Conservation (phyloP, 2,888 invertebrate species). For the Drosophila koepferae region DNA sequence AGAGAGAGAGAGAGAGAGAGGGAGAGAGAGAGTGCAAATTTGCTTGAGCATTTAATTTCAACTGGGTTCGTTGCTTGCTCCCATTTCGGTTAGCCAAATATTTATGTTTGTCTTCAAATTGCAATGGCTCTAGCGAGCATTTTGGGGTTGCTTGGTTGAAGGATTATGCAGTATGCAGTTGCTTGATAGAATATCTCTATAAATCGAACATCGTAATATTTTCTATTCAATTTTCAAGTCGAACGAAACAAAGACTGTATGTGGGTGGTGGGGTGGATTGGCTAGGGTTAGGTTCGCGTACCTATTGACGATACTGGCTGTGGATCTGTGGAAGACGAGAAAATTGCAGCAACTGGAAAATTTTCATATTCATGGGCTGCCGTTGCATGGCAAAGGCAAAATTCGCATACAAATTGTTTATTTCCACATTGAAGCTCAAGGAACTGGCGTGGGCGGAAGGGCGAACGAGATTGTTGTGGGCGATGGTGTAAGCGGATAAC, state of each 20-base stretch:
- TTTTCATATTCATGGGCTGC: slow-evolving; percentile 72
- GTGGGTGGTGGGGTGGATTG: no score
- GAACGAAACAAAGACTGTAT: slow-evolving; percentile 10
- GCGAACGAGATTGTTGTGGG: not conserved
- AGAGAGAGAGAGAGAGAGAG: not conserved
- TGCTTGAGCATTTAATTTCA: slow-evolving; percentile 54
- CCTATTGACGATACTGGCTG: slow-evolving; percentile 36
- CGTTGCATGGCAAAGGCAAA: slow-evolving; percentile 62
- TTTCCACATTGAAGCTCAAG: slow-evolving; percentile 63
- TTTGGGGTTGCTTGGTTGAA: not conserved
- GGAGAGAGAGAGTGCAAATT: slow-evolving; percentile 30
- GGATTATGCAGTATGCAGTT: slow-evolving; percentile 19
- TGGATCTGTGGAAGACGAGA: slow-evolving; percentile 7
- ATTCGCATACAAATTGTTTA: slow-evolving; percentile 79
- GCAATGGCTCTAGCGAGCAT: slow-evolving; percentile 20
- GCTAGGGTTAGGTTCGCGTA: not conserved
- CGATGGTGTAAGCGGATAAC: slow-evolving; percentile 4
- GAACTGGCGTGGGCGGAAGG: not conserved
- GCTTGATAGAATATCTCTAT: slow-evolving; percentile 49
- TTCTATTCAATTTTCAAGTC: slow-evolving; percentile 63
- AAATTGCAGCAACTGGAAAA: slow-evolving; percentile 55
- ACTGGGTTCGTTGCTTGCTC: slow-evolving; percentile 30
- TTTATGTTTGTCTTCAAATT: slow-evolving; percentile 46
- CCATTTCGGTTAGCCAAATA: slow-evolving; percentile 50
- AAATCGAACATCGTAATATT: slow-evolving; percentile 73